Evolutionary conservation across 1,140 invertebrate species (phyloP), one percentile per base, ranked within the genome.

Genomic region (Philotrypesis tridentata): DNA sequence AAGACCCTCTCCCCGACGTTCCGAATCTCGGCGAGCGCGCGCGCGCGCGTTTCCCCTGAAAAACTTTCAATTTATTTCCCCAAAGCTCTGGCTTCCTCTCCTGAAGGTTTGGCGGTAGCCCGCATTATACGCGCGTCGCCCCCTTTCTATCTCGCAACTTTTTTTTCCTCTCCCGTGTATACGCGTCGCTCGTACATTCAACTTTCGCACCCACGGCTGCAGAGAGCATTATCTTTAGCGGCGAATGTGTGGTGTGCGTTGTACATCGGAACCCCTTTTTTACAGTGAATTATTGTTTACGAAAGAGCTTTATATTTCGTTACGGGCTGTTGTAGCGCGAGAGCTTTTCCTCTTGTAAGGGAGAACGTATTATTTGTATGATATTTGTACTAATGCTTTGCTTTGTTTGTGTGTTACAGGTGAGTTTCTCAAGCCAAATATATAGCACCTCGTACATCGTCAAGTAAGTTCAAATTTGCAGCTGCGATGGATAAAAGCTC

Each of bases 171-270:
- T 17, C 25, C 43, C 21, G 23, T 25, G 79, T 65, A n/a, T n/a
- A n/a, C 79, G 68, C 71, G n/a, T n/a, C 61, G 29, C 70, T 27
- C 65, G 17, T 43, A 75, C 71, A 43, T 76, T 77, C 40, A 82
- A 68, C 63, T 37, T 80, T 25, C 80, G 43, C 31, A 63, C 33
- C 60, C 43, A 37, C 48, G 68, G 25, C 65, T 37, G 48, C 37
- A n/a, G 25, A n/a, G n/a, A n/a, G n/a, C n/a, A n/a, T n/a, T n/a
- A n/a, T n/a, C n/a, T n/a, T n/a, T n/a, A n/a, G n/a, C n/a, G n/a
- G n/a, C n/a, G n/a, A n/a, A n/a, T n/a, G n/a, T n/a, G n/a, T n/a
- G n/a, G n/a, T n/a, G n/a, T 48, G 37, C 14, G 27, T 68, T 29
- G 5, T 1, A 27, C 5, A 27, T 14, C 60, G 8, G 17, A 5